Evolutionary conservation across 2,113 vertebrate species (phyloP), one percentile per base, ranked within the genome.

Genomic region (Serinus canaria): DNA sequence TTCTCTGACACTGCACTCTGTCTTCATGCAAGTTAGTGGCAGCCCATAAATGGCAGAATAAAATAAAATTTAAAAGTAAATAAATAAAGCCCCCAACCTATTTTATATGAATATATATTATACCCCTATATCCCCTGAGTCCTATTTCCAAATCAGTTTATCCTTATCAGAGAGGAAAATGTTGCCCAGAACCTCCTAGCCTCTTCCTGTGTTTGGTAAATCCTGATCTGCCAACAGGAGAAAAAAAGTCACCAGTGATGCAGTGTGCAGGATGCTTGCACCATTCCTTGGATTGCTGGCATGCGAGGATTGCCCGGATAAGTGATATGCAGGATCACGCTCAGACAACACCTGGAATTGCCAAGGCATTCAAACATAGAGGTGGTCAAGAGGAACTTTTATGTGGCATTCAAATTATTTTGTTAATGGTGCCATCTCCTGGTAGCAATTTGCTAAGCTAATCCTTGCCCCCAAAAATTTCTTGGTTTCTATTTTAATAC

Each of bases 381-480:
- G 89, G 93, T 74, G 94, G 75, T 75, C 30, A 41, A 63, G 39
- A 89, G 55, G 56, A 89, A 66, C 69, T 87, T 58, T 13, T 8
- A 55, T 46, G 70, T 78, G 68, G 85, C 94, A 78, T 86, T 96
- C 94, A 98, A 98, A 98, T 98, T 97, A 98, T 97, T 98, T 98
- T 98, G 98, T 98, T 98, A 98, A 97, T 97, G 97, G 97, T 97
- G 98, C 98, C 98, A 98, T 97, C 98, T 98, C 97, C 98, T 98
- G 98, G 98, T 95, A 94, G 95, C 94, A 97, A 96, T 84, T 96
- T 92, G 94, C 55, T 91, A 90, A 92, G 14, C 46, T 91, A 73
- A 95, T 87, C 93, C 93, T 95, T 90, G 47, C 41, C 89, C 79
- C 63, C 6, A 11, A 66, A 62, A 62, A 76, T 47, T 87, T 58